phyloP scores from a whole-genome alignment of 1,140 invertebrate species.

The Meloidogyne hapla region DNA sequence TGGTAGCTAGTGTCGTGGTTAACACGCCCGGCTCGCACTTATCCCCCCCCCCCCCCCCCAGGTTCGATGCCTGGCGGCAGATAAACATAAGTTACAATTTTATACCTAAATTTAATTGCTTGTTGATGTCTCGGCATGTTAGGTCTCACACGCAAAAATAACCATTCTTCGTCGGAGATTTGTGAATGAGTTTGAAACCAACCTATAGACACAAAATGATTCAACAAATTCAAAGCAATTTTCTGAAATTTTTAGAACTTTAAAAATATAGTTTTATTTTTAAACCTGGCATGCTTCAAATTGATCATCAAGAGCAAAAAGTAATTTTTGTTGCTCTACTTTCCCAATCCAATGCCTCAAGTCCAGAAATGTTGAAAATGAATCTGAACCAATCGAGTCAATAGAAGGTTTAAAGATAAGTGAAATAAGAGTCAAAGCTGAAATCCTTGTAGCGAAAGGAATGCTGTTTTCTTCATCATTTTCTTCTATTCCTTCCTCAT shows the following conservation, averaged over 20 bases:
- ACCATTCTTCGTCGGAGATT: slow-evolving; percentile 12
- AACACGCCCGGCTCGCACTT: no score
- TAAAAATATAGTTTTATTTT: not conserved
- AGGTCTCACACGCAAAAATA: slow-evolving; percentile 5
- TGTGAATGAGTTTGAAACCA: slow-evolving; percentile 2
- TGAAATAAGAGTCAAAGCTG: slow-evolving; percentile 11
- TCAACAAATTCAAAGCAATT: slow-evolving; percentile 10
- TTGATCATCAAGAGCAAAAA: slow-evolving; percentile 14
- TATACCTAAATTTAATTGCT: slow-evolving; percentile 17
- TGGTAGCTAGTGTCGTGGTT: no score
- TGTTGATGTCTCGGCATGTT: slow-evolving; percentile 12
- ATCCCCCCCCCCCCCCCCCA: no score
- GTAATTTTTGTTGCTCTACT: not conserved
- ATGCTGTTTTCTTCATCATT: not conserved
- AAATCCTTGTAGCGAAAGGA: not conserved
- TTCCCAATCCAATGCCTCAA: not conserved
- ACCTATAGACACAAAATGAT: not conserved
- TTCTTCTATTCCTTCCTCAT: not conserved
- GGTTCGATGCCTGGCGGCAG: no score
- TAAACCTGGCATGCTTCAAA: slow-evolving; percentile 21
- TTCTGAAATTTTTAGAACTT: slow-evolving; percentile 9
- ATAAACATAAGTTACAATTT: not conserved
- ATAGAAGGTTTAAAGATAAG: not conserved
- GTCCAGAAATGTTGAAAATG: not conserved
- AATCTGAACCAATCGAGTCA: not conserved